phyloP scores from a whole-genome alignment of 2,113 vertebrate species.

The Xiphophorus couchianus region DNA sequence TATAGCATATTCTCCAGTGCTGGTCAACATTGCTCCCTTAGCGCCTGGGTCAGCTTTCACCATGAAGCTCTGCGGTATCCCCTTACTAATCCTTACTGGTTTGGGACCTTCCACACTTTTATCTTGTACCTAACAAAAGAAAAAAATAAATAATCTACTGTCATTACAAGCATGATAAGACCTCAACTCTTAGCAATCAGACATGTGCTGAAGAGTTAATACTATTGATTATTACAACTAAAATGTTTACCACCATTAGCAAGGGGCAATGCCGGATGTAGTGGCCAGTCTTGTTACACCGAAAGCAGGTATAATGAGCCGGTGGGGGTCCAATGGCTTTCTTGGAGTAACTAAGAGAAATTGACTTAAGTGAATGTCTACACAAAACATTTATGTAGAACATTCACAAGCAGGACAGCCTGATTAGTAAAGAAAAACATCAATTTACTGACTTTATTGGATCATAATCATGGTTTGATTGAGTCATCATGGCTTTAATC shows the following conservation, averaged over 20 bases:
- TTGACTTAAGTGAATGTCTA: not conserved
- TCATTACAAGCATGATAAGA: not conserved
- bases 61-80: slow-evolving; percentile 99
- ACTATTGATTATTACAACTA: not conserved
- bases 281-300: slow-evolving; percentile 95
- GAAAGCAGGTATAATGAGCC: slow-evolving; percentile 93
- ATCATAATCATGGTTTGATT: slow-evolving; percentile 99
- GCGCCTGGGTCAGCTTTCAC: slow-evolving; percentile 97
- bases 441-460: slow-evolving; percentile 91
- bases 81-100: slow-evolving; percentile 95
- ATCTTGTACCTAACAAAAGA: slow-evolving; percentile 80
- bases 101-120: slow-evolving; percentile 93
- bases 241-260: slow-evolving; percentile 81
- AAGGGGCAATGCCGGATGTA: slow-evolving; percentile 96
- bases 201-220: not conserved
- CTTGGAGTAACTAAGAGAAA: slow-evolving; percentile 90
- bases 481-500: slow-evolving; percentile 99
- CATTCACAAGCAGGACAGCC: not conserved
- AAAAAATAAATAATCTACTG: not conserved
- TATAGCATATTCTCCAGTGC: slow-evolving; percentile 97
- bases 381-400: not conserved
- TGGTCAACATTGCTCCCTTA: slow-evolving; percentile 98
- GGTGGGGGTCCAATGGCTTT: slow-evolving; percentile 94
- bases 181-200: not conserved
- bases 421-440: not conserved